These are phyloP conservation scores for Oryzias melastigma DNA, from an alignment of 2,113 vertebrate species.

Conservation along the genomic window DNA sequence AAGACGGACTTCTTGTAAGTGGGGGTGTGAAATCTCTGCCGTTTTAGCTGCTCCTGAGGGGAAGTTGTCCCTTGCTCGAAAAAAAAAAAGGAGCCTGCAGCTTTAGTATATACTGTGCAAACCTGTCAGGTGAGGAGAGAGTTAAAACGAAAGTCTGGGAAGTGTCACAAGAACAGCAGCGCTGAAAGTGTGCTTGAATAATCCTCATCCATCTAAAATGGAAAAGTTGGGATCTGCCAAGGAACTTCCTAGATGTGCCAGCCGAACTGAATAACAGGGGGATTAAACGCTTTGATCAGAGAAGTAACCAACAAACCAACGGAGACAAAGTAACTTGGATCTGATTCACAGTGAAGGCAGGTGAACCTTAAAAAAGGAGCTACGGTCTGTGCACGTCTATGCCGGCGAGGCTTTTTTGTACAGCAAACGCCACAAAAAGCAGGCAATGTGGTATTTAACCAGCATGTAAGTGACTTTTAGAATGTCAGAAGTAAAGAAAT, in stretches of 20 bases:
- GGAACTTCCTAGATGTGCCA: neutral
- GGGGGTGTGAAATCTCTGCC: too few species aligned
- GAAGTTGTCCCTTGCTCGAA: too few species aligned
- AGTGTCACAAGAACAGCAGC: neutral
- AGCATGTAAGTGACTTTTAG: too few species aligned
- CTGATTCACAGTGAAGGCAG: neutral
- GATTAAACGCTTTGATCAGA: neutral
- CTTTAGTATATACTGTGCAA: neutral
- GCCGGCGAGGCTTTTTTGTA: neutral
- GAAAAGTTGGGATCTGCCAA: neutral
- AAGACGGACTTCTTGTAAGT: too few species aligned
- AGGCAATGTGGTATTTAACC: too few species aligned
- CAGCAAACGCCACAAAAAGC: neutral
- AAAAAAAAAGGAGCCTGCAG: neutral
- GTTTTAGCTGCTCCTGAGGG: too few species aligned
- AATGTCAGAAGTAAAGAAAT: too few species aligned
- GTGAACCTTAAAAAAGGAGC: neutral
- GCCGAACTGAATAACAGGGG: neutral
- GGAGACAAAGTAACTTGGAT: neutral
- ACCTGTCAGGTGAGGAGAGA: neutral
- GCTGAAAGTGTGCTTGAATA: neutral
- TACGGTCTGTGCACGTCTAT: neutral
- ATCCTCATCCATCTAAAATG: neutral
- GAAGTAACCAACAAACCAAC: neutral
- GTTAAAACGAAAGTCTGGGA: neutral